Conservation (phyloP, 2,888 invertebrate genomes). For the Hemicrepidius hirtus region DNA sequence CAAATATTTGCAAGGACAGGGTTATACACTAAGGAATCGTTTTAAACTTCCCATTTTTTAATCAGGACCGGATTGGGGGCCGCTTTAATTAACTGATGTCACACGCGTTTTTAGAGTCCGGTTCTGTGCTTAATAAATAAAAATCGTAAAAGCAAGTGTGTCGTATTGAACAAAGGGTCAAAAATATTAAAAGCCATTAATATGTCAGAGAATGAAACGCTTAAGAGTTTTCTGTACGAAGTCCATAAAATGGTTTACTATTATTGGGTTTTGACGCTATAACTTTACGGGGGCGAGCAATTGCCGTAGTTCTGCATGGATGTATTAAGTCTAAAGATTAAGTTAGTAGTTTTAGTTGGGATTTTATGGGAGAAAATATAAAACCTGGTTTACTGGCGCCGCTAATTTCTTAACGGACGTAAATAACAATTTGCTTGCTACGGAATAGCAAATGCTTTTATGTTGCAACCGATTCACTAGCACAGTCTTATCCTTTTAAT, state of each 20-base stretch:
- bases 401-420: slow-evolving; percentile 44
- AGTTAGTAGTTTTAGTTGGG: slow-evolving; percentile 44
- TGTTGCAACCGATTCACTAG: slow-evolving; percentile 3
- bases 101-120: too few species aligned
- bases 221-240: slow-evolving; percentile 30
- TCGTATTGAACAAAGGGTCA: slow-evolving; percentile 16
- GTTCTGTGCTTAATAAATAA: too few species aligned
- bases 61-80: too few species aligned
- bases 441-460: slow-evolving; percentile 34
- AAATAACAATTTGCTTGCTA: slow-evolving; percentile 39
- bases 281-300: slow-evolving; percentile 46
- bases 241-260: slow-evolving; percentile 54
- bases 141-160: slow-evolving; percentile 19
- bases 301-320: slow-evolving; percentile 41
- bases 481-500: background rate
- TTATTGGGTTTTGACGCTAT: slow-evolving; percentile 50
- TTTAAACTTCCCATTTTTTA: too few species aligned
- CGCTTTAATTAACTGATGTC: too few species aligned
- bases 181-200: slow-evolving; percentile 37
- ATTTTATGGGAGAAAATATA: slow-evolving; percentile 48
- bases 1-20: background rate
- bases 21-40: background rate
- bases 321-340: slow-evolving; percentile 47
- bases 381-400: slow-evolving; percentile 41
- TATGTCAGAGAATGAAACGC: slow-evolving; percentile 2